phyloP scores from a whole-genome alignment of 1,140 invertebrate species.

The Glossosoma conforme region DNA sequence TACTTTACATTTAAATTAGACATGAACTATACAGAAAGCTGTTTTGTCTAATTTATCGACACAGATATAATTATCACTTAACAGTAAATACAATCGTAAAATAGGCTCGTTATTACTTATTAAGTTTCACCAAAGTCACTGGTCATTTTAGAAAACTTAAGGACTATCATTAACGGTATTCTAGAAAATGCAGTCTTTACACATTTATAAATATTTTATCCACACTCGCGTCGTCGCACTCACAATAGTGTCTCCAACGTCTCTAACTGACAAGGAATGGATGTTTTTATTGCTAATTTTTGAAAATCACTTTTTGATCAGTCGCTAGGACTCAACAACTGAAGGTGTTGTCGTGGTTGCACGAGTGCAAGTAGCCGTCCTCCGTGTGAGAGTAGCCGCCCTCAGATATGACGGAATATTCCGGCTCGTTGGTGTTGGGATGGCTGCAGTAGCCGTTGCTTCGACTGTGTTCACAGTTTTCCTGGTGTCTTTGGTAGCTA shows the following conservation, averaged over 20 bases:
- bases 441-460: conserved; percentile 22
- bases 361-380: conserved; percentile 42
- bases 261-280: conserved; percentile 43
- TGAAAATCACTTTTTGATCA: conserved; percentile 18
- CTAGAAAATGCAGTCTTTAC: conserved; percentile 26
- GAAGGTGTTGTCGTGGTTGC: conserved; percentile 48
- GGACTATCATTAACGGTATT: conserved; percentile 20
- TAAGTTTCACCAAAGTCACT: conserved; percentile 23
- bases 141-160: conserved; percentile 27
- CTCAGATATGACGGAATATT: conserved; percentile 49
- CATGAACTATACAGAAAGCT: conserved; percentile 9
- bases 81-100: conserved; percentile 18
- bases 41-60: conserved; percentile 1
- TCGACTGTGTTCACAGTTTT: conserved; percentile 33
- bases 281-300: conserved; percentile 48
- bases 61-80: conserved; percentile 12
- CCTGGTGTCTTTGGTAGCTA: conserved; percentile 38
- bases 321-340: conserved; percentile 43
- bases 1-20: conserved; percentile 8
- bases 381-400: conserved; percentile 36
- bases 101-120: conserved; percentile 22
- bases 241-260: conserved; percentile 24
- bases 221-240: conserved; percentile 22
- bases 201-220: conserved; percentile 23
- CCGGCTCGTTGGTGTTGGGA: conserved; percentile 42